Evolutionary conservation across 2,113 vertebrate species (phyloP).

Genomic region (Azemiops feae): DNA sequence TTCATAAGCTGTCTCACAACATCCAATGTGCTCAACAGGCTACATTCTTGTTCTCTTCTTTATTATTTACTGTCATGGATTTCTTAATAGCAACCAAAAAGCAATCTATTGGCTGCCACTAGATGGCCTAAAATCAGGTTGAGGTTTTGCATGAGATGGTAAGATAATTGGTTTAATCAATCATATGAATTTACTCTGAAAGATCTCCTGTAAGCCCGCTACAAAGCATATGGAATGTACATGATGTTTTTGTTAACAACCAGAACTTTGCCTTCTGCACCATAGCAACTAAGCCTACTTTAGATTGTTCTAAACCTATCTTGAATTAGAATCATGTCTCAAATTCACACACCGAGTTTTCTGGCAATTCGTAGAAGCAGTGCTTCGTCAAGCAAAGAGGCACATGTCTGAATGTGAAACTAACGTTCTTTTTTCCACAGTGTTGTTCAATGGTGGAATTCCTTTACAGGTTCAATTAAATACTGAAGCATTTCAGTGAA

Average conservation of each 20-base stretch:
- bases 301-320: background rate
- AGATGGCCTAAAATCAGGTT: constrained; percentile 32
- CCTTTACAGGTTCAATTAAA: background rate
- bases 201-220: background rate
- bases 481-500: background rate
- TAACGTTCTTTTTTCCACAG: background rate
- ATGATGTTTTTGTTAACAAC: constrained; percentile 6
- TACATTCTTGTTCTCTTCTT: constrained; percentile 24
- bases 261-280: background rate
- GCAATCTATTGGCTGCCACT: constrained; percentile 40
- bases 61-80: constrained; percentile 24
- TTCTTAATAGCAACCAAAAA: constrained; percentile 28
- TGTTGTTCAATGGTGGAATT: background rate
- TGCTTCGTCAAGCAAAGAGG: background rate
- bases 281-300: background rate
- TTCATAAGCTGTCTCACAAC: background rate
- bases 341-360: background rate
- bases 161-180: constrained; percentile 49
- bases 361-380: background rate
- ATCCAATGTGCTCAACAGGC: background rate
- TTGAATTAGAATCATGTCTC: background rate
- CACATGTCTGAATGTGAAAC: background rate
- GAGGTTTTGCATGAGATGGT: constrained; percentile 35
- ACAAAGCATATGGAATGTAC: constrained; percentile 9
- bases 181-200: constrained; percentile 7